A percentile compares a stretch with the other conserved stretches of the same genome.
These are phyloP conservation scores for Nothoprocta pentlandii DNA, from an alignment of 2,113 vertebrate species.

Conservation along the genomic window DNA sequence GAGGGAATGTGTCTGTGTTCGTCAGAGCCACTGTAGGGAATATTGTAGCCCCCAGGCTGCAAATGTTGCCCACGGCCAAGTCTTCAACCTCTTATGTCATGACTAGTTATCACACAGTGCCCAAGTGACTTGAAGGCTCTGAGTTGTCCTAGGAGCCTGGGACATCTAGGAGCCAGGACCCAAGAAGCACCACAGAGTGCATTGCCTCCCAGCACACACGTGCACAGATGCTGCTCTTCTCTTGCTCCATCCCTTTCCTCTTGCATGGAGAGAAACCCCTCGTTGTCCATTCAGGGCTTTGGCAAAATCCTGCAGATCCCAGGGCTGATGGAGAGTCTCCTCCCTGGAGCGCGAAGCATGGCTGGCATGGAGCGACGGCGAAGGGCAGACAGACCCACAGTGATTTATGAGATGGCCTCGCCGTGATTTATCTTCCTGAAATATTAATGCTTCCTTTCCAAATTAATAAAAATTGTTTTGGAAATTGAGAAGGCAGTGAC, in stretches of 20 bases:
- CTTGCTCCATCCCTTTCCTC: neutral
- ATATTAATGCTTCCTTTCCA: constrained; percentile 24
- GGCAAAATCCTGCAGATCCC: too few species aligned
- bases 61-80: accelerated
- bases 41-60: neutral
- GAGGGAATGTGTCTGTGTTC: neutral
- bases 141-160: too few species aligned
- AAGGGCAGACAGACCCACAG: neutral
- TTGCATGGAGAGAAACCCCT: neutral
- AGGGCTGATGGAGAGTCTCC: neutral
- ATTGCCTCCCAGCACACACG: neutral
- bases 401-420: constrained; percentile 30
- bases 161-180: too few species aligned
- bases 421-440: constrained; percentile 57
- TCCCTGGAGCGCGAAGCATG: neutral
- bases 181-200: neutral
- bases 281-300: neutral
- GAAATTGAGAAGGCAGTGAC: neutral
- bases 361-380: neutral
- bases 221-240: neutral
- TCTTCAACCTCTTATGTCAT: neutral
- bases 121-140: too few species aligned
- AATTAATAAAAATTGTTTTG: neutral
- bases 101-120: neutral
- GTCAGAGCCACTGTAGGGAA: neutral